Evolutionary conservation across 2,888 invertebrate species (phyloP).

Genomic region (Acronicta psi): DNA sequence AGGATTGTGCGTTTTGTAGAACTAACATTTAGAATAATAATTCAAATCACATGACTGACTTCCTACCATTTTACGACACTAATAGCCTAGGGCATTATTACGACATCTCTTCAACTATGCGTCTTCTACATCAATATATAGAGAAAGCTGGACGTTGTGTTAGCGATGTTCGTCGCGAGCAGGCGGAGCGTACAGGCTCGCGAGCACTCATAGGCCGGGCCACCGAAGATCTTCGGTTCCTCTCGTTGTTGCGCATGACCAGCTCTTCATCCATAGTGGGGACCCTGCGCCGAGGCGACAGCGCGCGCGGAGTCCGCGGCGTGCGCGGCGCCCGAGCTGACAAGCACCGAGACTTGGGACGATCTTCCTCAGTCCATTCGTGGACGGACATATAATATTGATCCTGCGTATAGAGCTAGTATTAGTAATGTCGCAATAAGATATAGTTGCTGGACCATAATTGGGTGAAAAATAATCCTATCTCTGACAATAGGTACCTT

Average conservation of each 20-base stretch:
- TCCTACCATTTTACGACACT: conserved; percentile 39
- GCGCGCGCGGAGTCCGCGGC: conserved; percentile 70
- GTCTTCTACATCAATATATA: conserved; percentile 68
- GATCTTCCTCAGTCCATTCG: conserved; percentile 77
- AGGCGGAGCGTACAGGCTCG: conserved; percentile 72
- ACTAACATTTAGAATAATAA: conserved; percentile 28
- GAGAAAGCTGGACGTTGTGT: conserved; percentile 84
- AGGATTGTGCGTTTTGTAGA: conserved; percentile 32
- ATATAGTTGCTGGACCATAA: too few relatives aligned
- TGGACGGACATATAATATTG: conserved; percentile 76
- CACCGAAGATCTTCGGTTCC: conserved; percentile 72
- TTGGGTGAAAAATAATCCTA: too few relatives aligned
- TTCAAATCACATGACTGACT: conserved; percentile 13
- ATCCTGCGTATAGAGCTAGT: conserved; percentile 68
- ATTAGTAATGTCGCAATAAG: conserved; percentile 2
- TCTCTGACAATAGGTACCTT: too few relatives aligned
- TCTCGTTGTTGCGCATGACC: conserved; percentile 74
- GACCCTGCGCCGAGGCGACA: conserved; percentile 69
- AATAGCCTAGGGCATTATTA: conserved; percentile 35
- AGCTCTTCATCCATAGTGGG: conserved; percentile 62
- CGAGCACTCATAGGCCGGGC: conserved; percentile 77
- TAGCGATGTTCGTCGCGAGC: conserved; percentile 76
- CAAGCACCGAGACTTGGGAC: conserved; percentile 77
- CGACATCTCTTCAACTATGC: not conserved
- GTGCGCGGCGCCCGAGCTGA: conserved; percentile 76